phyloP scores from a whole-genome alignment of 2,888 invertebrate species.

The Tenthredo distinguenda region DNA sequence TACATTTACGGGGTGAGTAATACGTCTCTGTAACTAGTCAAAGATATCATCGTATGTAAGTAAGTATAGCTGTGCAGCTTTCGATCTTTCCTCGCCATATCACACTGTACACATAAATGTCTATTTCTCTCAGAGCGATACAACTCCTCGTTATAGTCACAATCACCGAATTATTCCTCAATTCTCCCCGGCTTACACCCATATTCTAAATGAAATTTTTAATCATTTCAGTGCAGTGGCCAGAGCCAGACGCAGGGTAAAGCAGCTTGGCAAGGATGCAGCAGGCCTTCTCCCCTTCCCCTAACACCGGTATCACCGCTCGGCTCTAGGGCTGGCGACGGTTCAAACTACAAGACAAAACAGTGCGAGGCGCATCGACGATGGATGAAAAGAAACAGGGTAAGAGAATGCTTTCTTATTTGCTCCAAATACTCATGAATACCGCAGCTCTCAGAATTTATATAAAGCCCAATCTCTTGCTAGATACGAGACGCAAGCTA shows the following conservation, averaged over 20 bases:
- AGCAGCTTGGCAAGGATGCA: slow-evolving; percentile 87
- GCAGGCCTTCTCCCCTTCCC: slow-evolving; percentile 74
- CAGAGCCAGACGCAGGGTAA: slow-evolving; percentile 84
- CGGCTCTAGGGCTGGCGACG: slow-evolving; percentile 69
- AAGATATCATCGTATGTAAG: slow-evolving; percentile 48
- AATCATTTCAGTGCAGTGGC: slow-evolving; percentile 81
- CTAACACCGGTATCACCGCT: slow-evolving; percentile 68
- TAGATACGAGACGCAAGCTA: slow-evolving; percentile 93
- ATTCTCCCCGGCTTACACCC: not conserved
- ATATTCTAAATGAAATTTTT: not conserved
- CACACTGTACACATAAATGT: not conserved
- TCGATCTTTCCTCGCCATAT: not conserved
- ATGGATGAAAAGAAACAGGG: slow-evolving; percentile 94
- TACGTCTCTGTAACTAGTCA: slow-evolving; percentile 37
- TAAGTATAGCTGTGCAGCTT: not conserved
- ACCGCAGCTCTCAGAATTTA: not conserved
- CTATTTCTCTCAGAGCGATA: not conserved
- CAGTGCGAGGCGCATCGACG: slow-evolving; percentile 84
- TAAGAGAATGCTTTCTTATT: slow-evolving; percentile 75
- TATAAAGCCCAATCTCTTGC: not conserved
- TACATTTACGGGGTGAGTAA: slow-evolving; percentile 76
- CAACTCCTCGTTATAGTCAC: not conserved
- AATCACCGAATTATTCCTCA: not conserved
- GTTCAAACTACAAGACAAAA: slow-evolving; percentile 80
- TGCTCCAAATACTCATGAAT: not conserved